Evolutionary conservation across 2,888 invertebrate genomes (phyloP), one percentile per base, ranked within the genome.

Genomic region (Drosophila barbarae): DNA sequence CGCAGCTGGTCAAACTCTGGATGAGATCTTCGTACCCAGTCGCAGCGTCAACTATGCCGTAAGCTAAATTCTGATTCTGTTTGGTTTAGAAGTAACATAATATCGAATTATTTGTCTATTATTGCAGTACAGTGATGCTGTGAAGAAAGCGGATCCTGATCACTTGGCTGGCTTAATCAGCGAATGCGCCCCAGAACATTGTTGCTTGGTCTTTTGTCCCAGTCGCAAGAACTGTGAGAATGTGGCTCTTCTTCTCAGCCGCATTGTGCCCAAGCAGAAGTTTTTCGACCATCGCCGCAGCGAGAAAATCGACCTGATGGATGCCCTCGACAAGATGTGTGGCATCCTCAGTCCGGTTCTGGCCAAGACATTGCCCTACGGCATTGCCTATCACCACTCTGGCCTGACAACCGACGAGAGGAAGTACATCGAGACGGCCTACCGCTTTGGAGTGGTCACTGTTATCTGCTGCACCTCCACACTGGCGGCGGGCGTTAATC

Each of bases 381-480:
- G 98, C 2, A 91, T 99, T 26, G 98, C 96, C 10, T 98, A 95
- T 90, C 99, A 99, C 89, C 98, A 99, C 90, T 95, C 96, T 15
- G 96, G 98, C 0, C 91, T 99, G 44, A 96, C 96, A 4, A 91
- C 91, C 8, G 98, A 97, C 84, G 98, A 99, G 90, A 90, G 98
- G 32, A 91, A 91, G 71, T 90, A 96, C 53, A 90, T 98, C 15
- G 98, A 98, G 88, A 95, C 95, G 58, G 95, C 93, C 2, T 98
- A 95, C 88, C 92, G 94, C 71, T 91, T 92, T n/a, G 96, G 96
- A 0, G 93, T 93, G n/a, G 90, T 99, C 35, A 95, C 93, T 67
- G 95, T 97, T 32, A 92, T 99, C 71, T 96, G 97, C 87, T 98
- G 98, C 87, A 99, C 98, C 0, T 98, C 98, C 1, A 99, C 98